These are phyloP conservation scores for Ephydatia muelleri DNA, from an alignment of 37 sponge, comb jelly and placozoan species.

Conservation along the genomic window DNA sequence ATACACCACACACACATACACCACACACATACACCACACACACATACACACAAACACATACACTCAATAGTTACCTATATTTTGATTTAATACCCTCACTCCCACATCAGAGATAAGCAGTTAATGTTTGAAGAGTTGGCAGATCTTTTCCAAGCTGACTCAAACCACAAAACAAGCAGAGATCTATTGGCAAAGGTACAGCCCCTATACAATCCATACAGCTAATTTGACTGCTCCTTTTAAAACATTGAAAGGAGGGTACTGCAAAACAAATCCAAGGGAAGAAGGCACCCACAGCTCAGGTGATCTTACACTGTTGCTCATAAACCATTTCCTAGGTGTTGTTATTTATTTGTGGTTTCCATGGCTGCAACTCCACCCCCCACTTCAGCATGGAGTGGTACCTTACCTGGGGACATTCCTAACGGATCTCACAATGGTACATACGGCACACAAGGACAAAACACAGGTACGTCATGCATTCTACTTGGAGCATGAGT, in stretches of 20 bases:
- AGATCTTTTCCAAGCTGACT: slow-evolving; percentile 51
- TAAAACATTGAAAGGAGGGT: slow-evolving; percentile 77
- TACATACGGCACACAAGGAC: slow-evolving; percentile 68
- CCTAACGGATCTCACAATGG: slow-evolving; percentile 85
- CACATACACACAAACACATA: slow-evolving; percentile 29
- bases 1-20: no score
- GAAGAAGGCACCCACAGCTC: background rate
- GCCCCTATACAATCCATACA: background rate
- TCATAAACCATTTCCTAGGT: background rate
- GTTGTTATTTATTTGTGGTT: background rate
- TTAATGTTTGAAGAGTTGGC: slow-evolving; percentile 67
- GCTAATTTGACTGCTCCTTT: background rate
- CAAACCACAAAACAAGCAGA: slow-evolving; percentile 68
- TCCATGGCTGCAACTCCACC: background rate
- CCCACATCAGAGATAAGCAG: slow-evolving; percentile 58
- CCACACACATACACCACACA: background rate
- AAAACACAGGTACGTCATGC: slow-evolving; percentile 26
- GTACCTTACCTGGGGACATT: slow-evolving; percentile 90
- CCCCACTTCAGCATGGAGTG: slow-evolving; percentile 43
- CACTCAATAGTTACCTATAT: background rate
- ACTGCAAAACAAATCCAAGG: slow-evolving; percentile 2
- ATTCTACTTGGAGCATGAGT: no score
- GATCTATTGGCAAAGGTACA: slow-evolving; percentile 59
- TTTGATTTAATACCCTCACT: background rate
- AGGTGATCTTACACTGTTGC: background rate